Percentiles rank a stretch among this genome's conserved stretches.
Evolutionary conservation across 2,888 invertebrate species (phyloP).

Genomic region (Aphidius colemani): DNA sequence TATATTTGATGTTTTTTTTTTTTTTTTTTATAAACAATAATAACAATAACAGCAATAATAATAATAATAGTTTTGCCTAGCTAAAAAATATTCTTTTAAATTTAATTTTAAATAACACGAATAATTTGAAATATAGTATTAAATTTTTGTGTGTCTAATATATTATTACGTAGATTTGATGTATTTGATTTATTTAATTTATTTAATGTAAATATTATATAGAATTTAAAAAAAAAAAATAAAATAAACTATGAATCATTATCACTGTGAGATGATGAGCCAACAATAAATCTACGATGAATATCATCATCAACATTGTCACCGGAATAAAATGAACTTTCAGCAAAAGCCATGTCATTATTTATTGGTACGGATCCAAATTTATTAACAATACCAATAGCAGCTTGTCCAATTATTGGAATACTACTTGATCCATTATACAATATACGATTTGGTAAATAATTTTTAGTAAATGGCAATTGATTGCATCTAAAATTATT

Average conservation of each 20-base stretch:
- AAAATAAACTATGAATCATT: slow-evolving; percentile 41
- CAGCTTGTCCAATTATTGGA: slow-evolving; percentile 54
- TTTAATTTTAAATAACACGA: too few relatives aligned
- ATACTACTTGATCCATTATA: slow-evolving; percentile 45
- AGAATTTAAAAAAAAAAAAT: background rate
- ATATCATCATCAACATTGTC: slow-evolving; percentile 48
- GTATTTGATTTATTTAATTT: too few relatives aligned
- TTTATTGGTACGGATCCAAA: slow-evolving; percentile 49
- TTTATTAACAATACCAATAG: slow-evolving; percentile 54
- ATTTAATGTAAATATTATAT: too few relatives aligned
- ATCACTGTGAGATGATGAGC: slow-evolving; percentile 48
- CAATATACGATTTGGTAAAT: slow-evolving; percentile 49
- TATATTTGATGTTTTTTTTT: too few relatives aligned
- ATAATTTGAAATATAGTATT: too few relatives aligned
- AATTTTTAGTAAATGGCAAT: slow-evolving; percentile 48
- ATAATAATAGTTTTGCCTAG: too few relatives aligned
- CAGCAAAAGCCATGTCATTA: slow-evolving; percentile 42
- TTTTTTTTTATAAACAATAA: too few relatives aligned
- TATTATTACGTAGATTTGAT: too few relatives aligned
- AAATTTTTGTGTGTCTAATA: too few relatives aligned
- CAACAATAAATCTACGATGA: slow-evolving; percentile 49
- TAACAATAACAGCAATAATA: too few relatives aligned
- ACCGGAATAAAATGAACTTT: slow-evolving; percentile 46
- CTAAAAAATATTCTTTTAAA: too few relatives aligned
- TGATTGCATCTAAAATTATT: slow-evolving; percentile 51